These are phyloP conservation scores for Zonotrichia leucophrys DNA, from an alignment of 2,113 vertebrate genomes.

Conservation along the genomic window DNA sequence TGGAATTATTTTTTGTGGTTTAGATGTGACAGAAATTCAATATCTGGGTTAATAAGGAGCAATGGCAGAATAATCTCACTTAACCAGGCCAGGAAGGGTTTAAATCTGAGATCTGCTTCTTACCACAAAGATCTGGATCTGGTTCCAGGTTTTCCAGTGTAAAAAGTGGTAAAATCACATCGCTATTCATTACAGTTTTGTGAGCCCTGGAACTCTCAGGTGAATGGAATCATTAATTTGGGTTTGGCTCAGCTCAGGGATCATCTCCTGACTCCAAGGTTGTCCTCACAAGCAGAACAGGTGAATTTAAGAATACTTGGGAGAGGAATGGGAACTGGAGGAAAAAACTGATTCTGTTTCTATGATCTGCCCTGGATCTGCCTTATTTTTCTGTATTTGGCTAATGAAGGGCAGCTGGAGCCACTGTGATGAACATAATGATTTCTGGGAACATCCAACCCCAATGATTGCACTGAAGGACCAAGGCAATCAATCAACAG, in stretches of 20 bases:
- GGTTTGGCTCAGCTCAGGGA: background rate
- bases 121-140: background rate
- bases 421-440: background rate
- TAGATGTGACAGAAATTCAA: background rate
- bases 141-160: background rate
- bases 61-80: background rate
- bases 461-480: background rate
- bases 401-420: background rate
- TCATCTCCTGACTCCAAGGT: background rate
- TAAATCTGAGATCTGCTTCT: background rate
- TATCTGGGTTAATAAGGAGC: conserved; percentile 15
- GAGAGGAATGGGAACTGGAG: background rate
- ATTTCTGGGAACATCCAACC: background rate
- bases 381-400: background rate
- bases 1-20: background rate
- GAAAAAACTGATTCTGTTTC: background rate
- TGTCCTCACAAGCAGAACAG: background rate
- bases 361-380: background rate
- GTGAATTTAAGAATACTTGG: background rate
- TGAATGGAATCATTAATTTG: background rate
- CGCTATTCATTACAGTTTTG: background rate
- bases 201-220: background rate
- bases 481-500: background rate
- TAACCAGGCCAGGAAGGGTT: background rate
- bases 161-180: background rate